Base-by-base conservation (phyloP, 2,113 vertebrate species). In the Austrofundulus limnaeus region DNA sequence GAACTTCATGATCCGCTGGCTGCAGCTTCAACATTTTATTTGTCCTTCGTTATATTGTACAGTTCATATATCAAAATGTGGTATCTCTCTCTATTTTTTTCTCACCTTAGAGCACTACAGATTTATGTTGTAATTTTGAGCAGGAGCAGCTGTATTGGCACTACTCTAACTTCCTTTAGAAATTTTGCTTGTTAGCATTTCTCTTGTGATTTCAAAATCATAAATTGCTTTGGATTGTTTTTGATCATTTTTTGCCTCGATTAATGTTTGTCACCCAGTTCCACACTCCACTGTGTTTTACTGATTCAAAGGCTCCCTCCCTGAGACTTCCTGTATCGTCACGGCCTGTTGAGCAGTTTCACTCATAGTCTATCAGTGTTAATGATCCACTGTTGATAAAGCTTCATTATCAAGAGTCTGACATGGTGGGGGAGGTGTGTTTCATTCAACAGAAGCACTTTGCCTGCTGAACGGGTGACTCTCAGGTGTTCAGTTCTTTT, bases 301-400 rank as follows among this genome's bases (percentile, higher is more conserved):
- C 12, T 56, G 24, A 61, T 67, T 20, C 42, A 14, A 2, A 23
- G 25, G n/a, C 56, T 58, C 12, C 53, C 15, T 41, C 21, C 34
- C 17, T 47, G 10, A 5, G 15, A 11, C 23, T 37, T 43, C 17
- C 25, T 56, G 12, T 1, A 45, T 39, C 11, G 28, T 45, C 34
- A 52, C 45, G 10, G 45, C 5, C 23, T 20, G n/a, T 38, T 31
- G 14, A 46, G 13, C 28, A 11, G 19, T 48, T 73, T n/a, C 37
- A 55, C 17, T 51, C 37, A 13, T 61, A 39, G 13, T 38, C 24
- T 11, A 9, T 28, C 45, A 24, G 20, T 41, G 59, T 75, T 66
- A 82, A 81, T 82, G 64, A 83, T 80, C 53, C 23, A 72, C 69
- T 15, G 10, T 15, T 51, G 45, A 73, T 64, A 61, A 23, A 72